Evolutionary conservation across 2,113 vertebrate genomes (phyloP).

Genomic region (Australoheros scitulus): DNA sequence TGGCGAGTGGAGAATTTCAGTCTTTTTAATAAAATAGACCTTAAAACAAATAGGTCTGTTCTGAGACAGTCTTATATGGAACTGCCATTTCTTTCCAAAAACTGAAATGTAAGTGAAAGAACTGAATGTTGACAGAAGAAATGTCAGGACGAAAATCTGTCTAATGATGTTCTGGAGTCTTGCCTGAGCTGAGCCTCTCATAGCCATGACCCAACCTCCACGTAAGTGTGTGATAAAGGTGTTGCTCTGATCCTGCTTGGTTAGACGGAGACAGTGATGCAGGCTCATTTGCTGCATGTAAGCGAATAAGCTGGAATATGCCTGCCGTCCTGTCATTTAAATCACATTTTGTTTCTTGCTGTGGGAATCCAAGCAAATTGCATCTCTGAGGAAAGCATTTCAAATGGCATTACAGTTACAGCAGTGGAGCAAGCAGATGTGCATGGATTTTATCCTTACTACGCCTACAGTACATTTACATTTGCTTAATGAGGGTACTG

Average conservation of each 20-base stretch:
- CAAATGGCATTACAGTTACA: slow-evolving; percentile 27
- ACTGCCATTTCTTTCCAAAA: neutral
- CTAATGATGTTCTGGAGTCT: slow-evolving; percentile 45
- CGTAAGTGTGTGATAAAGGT: slow-evolving; percentile 30
- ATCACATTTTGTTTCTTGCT: neutral
- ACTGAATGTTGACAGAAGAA: slow-evolving; percentile 27
- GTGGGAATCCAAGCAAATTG: slow-evolving; percentile 32
- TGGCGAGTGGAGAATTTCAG: slow-evolving; percentile 17
- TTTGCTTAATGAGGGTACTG: slow-evolving; percentile 68
- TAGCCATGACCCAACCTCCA: slow-evolving; percentile 25
- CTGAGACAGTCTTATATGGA: neutral
- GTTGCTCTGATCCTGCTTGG: slow-evolving; percentile 37
- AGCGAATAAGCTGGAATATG: slow-evolving; percentile 18
- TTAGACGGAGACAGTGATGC: slow-evolving; percentile 30
- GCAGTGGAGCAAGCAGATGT: slow-evolving; percentile 60
- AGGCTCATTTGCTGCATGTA: slow-evolving; percentile 30
- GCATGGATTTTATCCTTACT: slow-evolving; percentile 40
- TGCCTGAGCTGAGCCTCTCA: slow-evolving; percentile 19
- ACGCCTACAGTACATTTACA: slow-evolving; percentile 66
- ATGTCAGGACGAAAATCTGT: slow-evolving; percentile 28
- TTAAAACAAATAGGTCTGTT: slow-evolving; percentile 40
- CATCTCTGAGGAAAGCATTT: slow-evolving; percentile 43
- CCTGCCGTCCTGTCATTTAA: slow-evolving; percentile 38
- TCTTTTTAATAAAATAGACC: slow-evolving; percentile 26
- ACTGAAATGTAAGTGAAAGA: slow-evolving; percentile 21